Base-by-base conservation (phyloP, 1,140 invertebrate species). In the Trialeurodes vaporariorum region DNA sequence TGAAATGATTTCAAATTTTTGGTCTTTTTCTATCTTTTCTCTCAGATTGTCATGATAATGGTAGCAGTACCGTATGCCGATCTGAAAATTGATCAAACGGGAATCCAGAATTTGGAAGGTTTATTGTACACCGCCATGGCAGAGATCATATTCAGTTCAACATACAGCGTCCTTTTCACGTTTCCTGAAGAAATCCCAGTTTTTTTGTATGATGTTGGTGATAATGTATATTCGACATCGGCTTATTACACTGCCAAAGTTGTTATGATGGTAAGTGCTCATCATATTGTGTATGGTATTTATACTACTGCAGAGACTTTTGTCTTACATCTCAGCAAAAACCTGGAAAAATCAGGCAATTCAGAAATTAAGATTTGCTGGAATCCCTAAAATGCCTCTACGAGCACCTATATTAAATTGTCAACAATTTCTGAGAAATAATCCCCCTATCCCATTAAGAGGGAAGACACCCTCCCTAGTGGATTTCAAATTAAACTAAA, bases 161-260 rank as follows among this genome's bases (percentile, higher is more conserved):
- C 86, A 69, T 88, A 88, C 74, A 79, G 81, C 1, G 85, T 87
- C 5, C 84, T 87, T 71, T 82, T 87, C 72, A 86, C 84, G 2
- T 88, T 89, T 77, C 86, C 87, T 0, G 77, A 81, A 65, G 86
- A 88, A 79, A 77, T 88, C 63, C 83, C 85, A 0, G 79, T 88
- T 59, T 76, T 88, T 40, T 74, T 88, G 9, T 73, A 85, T 71
- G 87, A 90, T 70, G 83, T 87, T 58, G 83, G 83, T n/a, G 83
- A 81, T 73, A 83, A 83, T 25, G 73, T 88, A 9, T 90, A 90
- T 69, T 76, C 83, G 17, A 81, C 85, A 0, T 78, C 81, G 24
- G 81, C 85, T 0, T 89, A 88, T 77, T 89, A 88, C 75, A 67
- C 88, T 59, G 85, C 86, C 17, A 88, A 88, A 80, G 80, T 87